These are phyloP conservation scores for Cuniculus paca DNA, from an alignment of 2,797 vertebrate genomes.

Conservation along the genomic window DNA sequence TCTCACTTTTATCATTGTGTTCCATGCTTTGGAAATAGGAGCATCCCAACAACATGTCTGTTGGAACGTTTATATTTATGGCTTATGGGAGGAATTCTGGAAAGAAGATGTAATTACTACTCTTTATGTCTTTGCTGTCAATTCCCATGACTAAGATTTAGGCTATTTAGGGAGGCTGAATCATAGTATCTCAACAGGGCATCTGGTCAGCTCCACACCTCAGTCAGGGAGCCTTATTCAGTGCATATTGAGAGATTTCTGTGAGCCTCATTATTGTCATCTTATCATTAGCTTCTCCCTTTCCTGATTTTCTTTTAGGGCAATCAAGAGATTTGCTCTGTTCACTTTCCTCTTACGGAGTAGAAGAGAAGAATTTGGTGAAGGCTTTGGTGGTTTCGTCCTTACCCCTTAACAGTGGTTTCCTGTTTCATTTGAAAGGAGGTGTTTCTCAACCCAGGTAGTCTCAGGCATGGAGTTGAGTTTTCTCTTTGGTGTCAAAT, in stretches of 20 bases:
- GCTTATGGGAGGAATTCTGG: conserved; percentile 51
- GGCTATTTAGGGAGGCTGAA: background rate
- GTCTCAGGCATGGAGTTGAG: background rate
- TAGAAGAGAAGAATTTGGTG: background rate
- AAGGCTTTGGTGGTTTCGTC: background rate
- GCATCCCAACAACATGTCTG: background rate
- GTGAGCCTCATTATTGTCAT: background rate
- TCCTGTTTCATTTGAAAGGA: background rate
- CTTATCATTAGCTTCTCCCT: background rate
- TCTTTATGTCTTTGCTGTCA: background rate
- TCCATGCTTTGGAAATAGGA: conserved; percentile 19
- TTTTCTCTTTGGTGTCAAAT: background rate
- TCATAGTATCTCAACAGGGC: background rate
- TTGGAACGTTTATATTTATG: conserved; percentile 36
- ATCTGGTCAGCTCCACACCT: background rate
- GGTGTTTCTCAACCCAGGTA: background rate
- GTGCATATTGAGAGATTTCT: conserved; percentile 3
- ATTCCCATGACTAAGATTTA: background rate
- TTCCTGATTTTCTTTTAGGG: background rate
- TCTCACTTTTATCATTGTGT: background rate
- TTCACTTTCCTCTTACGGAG: background rate
- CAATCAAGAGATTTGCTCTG: background rate
- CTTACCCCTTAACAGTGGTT: background rate
- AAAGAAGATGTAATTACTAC: conserved; percentile 16
- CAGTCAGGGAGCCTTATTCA: background rate